Percentiles rank a stretch among this genome's conserved stretches.
Evolutionary conservation across 2,888 invertebrate genomes (phyloP).

Genomic region (Ametastegia equiseti): DNA sequence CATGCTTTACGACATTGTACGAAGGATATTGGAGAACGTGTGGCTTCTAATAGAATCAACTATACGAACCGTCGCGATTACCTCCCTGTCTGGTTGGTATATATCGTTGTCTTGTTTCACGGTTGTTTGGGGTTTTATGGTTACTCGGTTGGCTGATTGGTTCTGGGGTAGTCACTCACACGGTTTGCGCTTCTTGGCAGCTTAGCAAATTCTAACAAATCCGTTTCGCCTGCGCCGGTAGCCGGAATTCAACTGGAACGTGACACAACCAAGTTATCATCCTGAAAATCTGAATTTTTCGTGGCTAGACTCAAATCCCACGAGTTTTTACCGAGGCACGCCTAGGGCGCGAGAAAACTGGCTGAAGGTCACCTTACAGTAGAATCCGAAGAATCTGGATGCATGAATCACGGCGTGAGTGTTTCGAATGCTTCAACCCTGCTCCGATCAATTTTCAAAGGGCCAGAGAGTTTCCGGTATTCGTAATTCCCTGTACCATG

Average conservation of each 20-base stretch:
- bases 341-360: background rate
- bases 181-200: conserved; percentile 10
- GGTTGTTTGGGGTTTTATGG: conserved; percentile 15
- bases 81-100: conserved; percentile 3
- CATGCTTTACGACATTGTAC: background rate
- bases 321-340: background rate
- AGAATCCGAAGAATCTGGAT: background rate
- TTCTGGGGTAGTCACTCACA: conserved; percentile 3
- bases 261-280: background rate
- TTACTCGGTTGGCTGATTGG: conserved; percentile 23
- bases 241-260: conserved; percentile 2
- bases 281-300: background rate
- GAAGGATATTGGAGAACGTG: conserved; percentile 37
- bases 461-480: background rate
- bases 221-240: background rate
- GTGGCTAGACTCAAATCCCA: background rate
- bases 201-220: background rate
- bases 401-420: background rate
- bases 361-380: background rate
- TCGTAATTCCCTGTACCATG: background rate
- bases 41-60: conserved; percentile 42
- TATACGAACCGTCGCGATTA: conserved; percentile 20
- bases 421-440: background rate
- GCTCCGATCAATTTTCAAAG: background rate
- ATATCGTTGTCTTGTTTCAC: conserved; percentile 15